These are phyloP conservation scores for Ecliptopera silaceata DNA, from an alignment of 2,888 invertebrate genomes.

Conservation along the genomic window DNA sequence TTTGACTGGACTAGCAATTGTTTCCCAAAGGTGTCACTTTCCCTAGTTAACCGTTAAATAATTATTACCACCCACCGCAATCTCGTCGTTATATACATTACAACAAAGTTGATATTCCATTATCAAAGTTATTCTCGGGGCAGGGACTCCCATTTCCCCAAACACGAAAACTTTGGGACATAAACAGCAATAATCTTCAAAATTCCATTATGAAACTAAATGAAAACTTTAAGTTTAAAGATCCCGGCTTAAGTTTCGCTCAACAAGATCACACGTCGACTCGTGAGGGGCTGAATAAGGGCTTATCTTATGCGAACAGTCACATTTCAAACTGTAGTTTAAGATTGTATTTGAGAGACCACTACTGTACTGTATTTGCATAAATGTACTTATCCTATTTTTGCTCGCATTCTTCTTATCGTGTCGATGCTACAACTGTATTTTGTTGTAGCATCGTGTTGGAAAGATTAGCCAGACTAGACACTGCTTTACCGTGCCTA, in stretches of 20 bases:
- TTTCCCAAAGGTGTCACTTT: no score
- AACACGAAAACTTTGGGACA: slow-evolving; percentile 10
- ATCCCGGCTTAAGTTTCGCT: slow-evolving; percentile 20
- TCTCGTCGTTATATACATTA: slow-evolving; percentile 2
- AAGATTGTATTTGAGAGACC: not conserved
- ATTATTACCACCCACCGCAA: not conserved
- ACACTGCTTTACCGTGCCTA: no score
- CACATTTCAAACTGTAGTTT: not conserved
- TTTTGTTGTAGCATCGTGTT: no score
- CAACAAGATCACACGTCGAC: slow-evolving; percentile 50
- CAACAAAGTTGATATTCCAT: slow-evolving; percentile 8
- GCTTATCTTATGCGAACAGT: slow-evolving; percentile 55
- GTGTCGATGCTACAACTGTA: no score
- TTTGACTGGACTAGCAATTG: no score
- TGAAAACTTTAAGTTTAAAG: slow-evolving; percentile 13
- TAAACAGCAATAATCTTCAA: slow-evolving; percentile 19
- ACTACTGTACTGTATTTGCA: no score
- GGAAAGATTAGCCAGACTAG: no score
- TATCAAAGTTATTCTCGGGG: not conserved
- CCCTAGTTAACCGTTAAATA: not conserved
- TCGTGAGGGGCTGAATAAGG: slow-evolving; percentile 60
- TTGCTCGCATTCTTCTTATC: no score
- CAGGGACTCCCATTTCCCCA: not conserved
- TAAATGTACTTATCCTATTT: no score
- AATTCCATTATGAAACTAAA: slow-evolving; percentile 20